phyloP scores from a whole-genome alignment of 2,113 vertebrate species.

The Narcine bancroftii region DNA sequence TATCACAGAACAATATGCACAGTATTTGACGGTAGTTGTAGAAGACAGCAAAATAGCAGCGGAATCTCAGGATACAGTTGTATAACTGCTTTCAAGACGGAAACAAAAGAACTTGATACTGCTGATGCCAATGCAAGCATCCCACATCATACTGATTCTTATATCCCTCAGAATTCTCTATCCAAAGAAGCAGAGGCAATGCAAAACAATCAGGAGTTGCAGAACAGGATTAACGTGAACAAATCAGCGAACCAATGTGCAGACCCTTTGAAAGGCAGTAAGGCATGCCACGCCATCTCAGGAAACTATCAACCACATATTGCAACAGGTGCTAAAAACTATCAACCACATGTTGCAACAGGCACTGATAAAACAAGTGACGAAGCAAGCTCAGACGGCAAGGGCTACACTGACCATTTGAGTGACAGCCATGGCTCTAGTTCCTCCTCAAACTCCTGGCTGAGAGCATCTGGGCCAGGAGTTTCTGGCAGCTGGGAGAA shows the following conservation, averaged over 20 bases:
- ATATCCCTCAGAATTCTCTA: neutral
- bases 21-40: slow-evolving; percentile 52
- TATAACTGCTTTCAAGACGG: slow-evolving; percentile 71
- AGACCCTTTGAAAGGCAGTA: neutral
- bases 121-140: slow-evolving; percentile 37
- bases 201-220: neutral
- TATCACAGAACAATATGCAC: slow-evolving; percentile 71
- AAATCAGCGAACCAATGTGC: slow-evolving; percentile 13
- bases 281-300: neutral
- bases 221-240: neutral
- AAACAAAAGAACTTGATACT: slow-evolving; percentile 50
- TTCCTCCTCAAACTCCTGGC: slow-evolving; percentile 59
- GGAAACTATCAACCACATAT: neutral
- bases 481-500: slow-evolving; percentile 57
- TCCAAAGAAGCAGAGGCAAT: neutral
- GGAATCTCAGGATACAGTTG: slow-evolving; percentile 51
- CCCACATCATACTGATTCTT: neutral
- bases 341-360: slow-evolving; percentile 31
- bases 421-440: slow-evolving; percentile 50
- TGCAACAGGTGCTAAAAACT: slow-evolving; percentile 38
- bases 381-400: neutral
- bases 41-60: neutral
- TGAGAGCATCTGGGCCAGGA: slow-evolving; percentile 46
- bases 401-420: slow-evolving; percentile 38
- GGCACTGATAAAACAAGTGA: slow-evolving; percentile 38